These are phyloP conservation scores for Campylomormyrus tamandua DNA, from an alignment of 2,113 vertebrate species.

Conservation along the genomic window DNA sequence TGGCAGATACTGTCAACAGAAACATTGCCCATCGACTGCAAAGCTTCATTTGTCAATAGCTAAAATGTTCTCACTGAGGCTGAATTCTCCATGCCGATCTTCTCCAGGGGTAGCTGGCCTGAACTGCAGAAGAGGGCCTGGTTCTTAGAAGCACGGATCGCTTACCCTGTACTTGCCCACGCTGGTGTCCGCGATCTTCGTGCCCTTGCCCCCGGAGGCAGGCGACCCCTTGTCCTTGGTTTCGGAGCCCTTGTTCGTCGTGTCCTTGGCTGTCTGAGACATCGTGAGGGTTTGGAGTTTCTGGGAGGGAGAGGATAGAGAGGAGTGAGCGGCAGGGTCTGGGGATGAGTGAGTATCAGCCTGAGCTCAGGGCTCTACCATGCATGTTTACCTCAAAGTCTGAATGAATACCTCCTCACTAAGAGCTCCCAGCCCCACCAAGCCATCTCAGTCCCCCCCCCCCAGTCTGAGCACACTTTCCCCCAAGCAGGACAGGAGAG, in stretches of 20 bases:
- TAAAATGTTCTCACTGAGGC: not conserved
- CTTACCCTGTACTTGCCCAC: constrained; percentile 78
- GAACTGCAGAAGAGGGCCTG: not conserved
- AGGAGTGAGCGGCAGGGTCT: not conserved
- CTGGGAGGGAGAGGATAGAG: constrained; percentile 22
- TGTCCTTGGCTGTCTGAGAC: constrained; percentile 75
- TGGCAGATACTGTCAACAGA: not conserved
- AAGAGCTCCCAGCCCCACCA: not conserved
- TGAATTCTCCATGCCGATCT: not conserved
- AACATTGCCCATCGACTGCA: not conserved
- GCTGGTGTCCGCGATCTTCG: constrained; percentile 70
- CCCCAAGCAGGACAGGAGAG: not conserved
- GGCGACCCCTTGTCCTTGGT: constrained; percentile 71
- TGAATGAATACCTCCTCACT: not conserved
- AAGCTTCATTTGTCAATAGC: not conserved
- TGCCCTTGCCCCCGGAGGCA: constrained; percentile 59
- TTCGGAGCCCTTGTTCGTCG: constrained; percentile 66
- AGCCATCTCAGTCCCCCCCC: not conserved
- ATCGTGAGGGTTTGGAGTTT: constrained; percentile 59
- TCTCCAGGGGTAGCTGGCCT: not conserved
- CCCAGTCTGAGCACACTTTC: not conserved
- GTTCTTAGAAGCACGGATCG: constrained; percentile 9
- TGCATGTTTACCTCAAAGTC: not conserved
- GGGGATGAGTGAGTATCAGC: not conserved
- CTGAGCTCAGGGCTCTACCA: not conserved